Evolutionary conservation across 2,888 invertebrate genomes (phyloP).

Genomic region (Oegoconia quadripuncta): DNA sequence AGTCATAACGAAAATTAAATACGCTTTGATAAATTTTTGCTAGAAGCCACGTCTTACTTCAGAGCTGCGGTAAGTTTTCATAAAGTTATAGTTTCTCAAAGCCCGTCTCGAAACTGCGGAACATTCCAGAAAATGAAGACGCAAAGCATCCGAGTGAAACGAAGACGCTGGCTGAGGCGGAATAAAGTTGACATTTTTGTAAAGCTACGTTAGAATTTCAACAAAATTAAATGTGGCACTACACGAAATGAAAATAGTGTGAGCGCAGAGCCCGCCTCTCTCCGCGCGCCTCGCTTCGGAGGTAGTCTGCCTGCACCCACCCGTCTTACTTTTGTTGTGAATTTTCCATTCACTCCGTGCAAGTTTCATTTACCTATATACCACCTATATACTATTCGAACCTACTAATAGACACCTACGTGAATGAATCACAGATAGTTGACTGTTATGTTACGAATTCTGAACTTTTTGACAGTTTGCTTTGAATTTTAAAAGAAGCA

Average conservation of each 20-base stretch:
- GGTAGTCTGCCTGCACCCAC: constrained; percentile 11
- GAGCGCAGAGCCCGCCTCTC: constrained; percentile 30
- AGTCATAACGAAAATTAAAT: constrained; percentile 77
- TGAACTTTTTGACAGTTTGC: too few species aligned
- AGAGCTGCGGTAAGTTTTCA: constrained; percentile 70
- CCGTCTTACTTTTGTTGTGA: constrained; percentile 50
- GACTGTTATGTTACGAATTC: too few species aligned
- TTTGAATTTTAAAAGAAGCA: too few species aligned
- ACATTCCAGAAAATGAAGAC: constrained; percentile 75
- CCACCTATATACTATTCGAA: neutral
- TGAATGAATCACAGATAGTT: too few species aligned
- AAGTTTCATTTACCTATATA: constrained; percentile 11
- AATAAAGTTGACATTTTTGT: constrained; percentile 80
- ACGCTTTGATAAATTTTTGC: constrained; percentile 74
- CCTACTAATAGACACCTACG: too few species aligned
- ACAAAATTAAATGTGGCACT: constrained; percentile 78
- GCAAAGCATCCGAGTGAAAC: constrained; percentile 70
- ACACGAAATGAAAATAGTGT: constrained; percentile 75
- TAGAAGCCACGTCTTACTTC: constrained; percentile 70
- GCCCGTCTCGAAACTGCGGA: constrained; percentile 70
- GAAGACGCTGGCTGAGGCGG: constrained; percentile 70
- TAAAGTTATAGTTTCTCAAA: constrained; percentile 77
- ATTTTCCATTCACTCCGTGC: constrained; percentile 27
- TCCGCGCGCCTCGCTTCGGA: constrained; percentile 22
- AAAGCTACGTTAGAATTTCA: constrained; percentile 78